Conservation (phyloP, 2,113 vertebrate genomes). For the Menidia beryllina region DNA sequence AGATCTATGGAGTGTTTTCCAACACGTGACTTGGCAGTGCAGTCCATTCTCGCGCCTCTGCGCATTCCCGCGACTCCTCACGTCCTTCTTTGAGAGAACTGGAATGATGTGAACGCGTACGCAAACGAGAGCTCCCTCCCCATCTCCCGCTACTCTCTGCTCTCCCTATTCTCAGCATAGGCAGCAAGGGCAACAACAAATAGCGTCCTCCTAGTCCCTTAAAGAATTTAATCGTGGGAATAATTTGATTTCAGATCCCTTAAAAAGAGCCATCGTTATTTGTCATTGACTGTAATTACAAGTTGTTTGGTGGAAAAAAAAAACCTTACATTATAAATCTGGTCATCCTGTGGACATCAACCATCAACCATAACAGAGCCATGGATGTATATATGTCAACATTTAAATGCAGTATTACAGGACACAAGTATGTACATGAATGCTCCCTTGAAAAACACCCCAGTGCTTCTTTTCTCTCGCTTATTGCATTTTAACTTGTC, state of each 20-base stretch:
- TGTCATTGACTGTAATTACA: too few relatives aligned
- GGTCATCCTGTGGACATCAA: too few relatives aligned
- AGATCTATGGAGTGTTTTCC: conserved; percentile 21
- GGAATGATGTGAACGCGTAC: conserved; percentile 35
- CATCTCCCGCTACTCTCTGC: neutral
- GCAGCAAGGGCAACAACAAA: neutral
- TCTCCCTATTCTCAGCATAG: neutral
- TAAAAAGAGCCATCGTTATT: too few relatives aligned
- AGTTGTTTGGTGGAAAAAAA: too few relatives aligned
- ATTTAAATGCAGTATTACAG: neutral
- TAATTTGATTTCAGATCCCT: too few relatives aligned
- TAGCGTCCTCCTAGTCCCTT: too few relatives aligned
- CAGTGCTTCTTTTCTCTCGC: neutral
- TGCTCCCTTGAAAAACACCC: neutral
- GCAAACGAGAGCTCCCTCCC: neutral
- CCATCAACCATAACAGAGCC: too few relatives aligned
- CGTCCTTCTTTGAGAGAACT: conserved; percentile 26
- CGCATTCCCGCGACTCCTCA: conserved; percentile 32
- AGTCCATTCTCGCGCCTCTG: conserved; percentile 37
- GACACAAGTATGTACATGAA: neutral
- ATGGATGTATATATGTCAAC: too few relatives aligned
- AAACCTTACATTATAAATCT: too few relatives aligned
- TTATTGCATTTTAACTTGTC: conserved; percentile 16
- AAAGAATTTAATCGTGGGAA: too few relatives aligned
- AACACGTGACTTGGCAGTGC: conserved; percentile 60